Base-by-base conservation (phyloP, 2,888 invertebrate genomes). In the Oscheius sp. region DNA sequence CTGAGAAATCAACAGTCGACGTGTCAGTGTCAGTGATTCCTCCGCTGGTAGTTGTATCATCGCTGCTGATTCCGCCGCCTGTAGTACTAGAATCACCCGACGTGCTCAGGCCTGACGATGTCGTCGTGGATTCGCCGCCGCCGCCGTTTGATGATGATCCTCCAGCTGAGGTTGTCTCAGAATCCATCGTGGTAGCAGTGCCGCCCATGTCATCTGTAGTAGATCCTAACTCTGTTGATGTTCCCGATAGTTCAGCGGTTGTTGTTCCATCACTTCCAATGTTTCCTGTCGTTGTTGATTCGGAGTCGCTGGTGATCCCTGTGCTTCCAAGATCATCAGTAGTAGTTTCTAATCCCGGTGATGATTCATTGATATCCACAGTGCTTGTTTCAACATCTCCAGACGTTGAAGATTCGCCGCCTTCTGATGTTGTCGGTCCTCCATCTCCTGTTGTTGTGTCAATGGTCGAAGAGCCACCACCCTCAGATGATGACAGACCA, bases 341-440 rank as follows among this genome's bases (percentile, higher is more conserved):
- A 1, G 61, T 23, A 35, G 35, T 35, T 35, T 9, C 35, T 6
- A 35, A 35, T 35, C 9, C 35, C 3, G 35, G 3, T 35, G 35
- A 35, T 9, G 35, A 6, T 9, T 35, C 35, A 9, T 3, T 35
- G 35, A 35, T 35, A 23, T 43, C 45, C 21, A 64, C 18, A 18
- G 23, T 21, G 25, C 29, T 21, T 23, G 64, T 64, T 64, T 9
- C 6, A 16, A 9, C 25, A 23, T 43, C 64, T 7, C 23, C 18
- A 1, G 64, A 23, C 18, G 64, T 27, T 12, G 76, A 63, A 18
- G 64, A 21, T 43, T 41, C 68, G 43, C 6, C 29, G 9, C 16
- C 53, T 41, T 41, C 49, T 5, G 74, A 74, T 29, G 76, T 58
- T 18, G 69, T 23, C 13, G 68, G 35, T 52, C 53, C 53, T 52